Conservation (phyloP, 2,797 vertebrate species). For the Micropoecilia bifurca region DNA sequence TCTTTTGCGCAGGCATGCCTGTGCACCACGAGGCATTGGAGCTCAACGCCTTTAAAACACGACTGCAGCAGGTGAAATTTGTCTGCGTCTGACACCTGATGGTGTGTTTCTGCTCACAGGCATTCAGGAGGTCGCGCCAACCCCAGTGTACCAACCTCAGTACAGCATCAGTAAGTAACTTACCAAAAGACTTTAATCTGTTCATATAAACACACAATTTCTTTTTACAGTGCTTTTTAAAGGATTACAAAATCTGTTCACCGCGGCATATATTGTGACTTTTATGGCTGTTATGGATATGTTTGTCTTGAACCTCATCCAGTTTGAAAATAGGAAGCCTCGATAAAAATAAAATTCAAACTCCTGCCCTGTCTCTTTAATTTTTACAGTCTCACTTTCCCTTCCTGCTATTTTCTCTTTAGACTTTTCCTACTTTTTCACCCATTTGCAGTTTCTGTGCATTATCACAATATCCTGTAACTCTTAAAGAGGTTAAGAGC, state of each 20-base stretch:
- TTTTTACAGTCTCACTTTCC: background rate
- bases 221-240: background rate
- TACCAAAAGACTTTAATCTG: background rate
- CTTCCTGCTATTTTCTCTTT: background rate
- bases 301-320: background rate
- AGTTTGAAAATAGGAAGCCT: background rate
- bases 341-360: background rate
- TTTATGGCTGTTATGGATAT: background rate
- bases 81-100: constrained; percentile 51
- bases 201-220: background rate
- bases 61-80: constrained; percentile 35
- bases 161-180: constrained; percentile 79
- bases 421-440: background rate
- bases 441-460: background rate
- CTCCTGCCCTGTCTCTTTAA: background rate
- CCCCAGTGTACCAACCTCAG: constrained; percentile 81
- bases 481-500: background rate
- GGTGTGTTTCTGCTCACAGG: constrained; percentile 68
- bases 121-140: constrained; percentile 78
- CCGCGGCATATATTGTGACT: too few relatives aligned
- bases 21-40: constrained; percentile 42
- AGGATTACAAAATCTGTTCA: background rate
- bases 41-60: constrained; percentile 54
- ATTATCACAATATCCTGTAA: background rate
- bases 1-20: constrained; percentile 60